Evolutionary conservation across 1,140 invertebrate species (phyloP), one percentile per base, ranked within the genome.

Genomic region (Acromyrmex charruanus): DNA sequence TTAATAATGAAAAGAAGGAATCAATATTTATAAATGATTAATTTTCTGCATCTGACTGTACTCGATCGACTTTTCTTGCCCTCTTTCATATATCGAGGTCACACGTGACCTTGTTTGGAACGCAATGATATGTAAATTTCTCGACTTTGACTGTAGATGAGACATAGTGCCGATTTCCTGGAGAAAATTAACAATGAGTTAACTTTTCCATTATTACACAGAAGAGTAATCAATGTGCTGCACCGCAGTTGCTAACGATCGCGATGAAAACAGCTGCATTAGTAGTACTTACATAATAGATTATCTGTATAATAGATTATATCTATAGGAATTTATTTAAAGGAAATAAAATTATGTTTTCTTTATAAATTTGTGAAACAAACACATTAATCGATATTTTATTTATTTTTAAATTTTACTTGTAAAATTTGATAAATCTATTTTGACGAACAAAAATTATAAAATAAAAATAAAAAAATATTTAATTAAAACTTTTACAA

Each of bases 21-120:
- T 81, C 9, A 44, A 69, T 53, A 80, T 28, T 69, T 69, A 28
- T 55, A 80, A 58, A 39, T 53, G 14, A 55, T 31, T 39, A 53
- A 81, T 81, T 81, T 69, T 39, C 28, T 39, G 49, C n/a, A 39
- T 39, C 63, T 58, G 49, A 58, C 21, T 69, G 63, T 81, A 69
- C 65, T 14, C 44, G 31, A 80, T 80, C 44, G 28, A 88, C 59
- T 63, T 87, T 88, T 87, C 63, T 71, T 87, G 31, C 35, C 18
- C 49, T 31, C 63, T 88, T 71, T 77, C 7, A 39, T 61, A 59
- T 49, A 87, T 87, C 59, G 58, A 71, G 87, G 72, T 80, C 88
- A 89, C 55, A 84, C 51, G 74, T 88, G 88, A 88, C 88, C 69
- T 77, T 88, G 59, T 89, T 85, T 80, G 21, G n/a, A 80, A 75